phyloP scores from a whole-genome alignment of 2,113 vertebrate genomes.

The Mandrillus leucophaeus region DNA sequence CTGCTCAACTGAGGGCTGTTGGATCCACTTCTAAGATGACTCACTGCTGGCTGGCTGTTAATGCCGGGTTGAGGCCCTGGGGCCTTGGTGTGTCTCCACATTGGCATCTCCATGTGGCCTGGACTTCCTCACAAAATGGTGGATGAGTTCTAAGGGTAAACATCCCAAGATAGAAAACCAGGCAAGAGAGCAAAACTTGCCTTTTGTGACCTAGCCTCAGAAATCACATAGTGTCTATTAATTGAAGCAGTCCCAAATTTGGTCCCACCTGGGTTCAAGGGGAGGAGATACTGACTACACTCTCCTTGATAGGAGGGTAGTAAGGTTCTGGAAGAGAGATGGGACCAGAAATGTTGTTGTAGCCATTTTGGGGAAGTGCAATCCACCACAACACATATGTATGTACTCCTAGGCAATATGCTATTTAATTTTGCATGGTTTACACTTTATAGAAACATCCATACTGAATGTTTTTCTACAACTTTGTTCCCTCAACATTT shows the following conservation, averaged over 20 bases:
- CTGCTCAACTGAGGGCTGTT: not conserved
- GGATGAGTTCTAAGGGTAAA: not conserved
- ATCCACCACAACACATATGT: not conserved
- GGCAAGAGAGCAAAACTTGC: not conserved
- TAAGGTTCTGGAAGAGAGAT: not conserved
- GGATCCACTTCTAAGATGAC: not conserved
- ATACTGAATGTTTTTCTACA: not conserved
- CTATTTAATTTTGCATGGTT: not conserved
- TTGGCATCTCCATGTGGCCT: not conserved
- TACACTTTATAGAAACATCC: not conserved
- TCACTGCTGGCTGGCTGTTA: not conserved
- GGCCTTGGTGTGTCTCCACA: not conserved
- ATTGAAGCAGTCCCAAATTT: not conserved
- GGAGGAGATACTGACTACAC: not conserved
- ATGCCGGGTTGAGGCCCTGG: not conserved
- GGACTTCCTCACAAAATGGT: not conserved
- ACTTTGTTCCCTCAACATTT: not conserved
- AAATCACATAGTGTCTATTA: not conserved
- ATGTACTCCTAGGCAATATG: not conserved
- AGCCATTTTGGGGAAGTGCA: not conserved
- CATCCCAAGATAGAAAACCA: not conserved
- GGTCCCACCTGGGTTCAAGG: not conserved
- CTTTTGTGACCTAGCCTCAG: not conserved
- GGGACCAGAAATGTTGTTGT: not conserved
- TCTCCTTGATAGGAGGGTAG: not conserved